Base-by-base conservation (phyloP, 1,140 invertebrate genomes). In the Heterodera carotae region DNA sequence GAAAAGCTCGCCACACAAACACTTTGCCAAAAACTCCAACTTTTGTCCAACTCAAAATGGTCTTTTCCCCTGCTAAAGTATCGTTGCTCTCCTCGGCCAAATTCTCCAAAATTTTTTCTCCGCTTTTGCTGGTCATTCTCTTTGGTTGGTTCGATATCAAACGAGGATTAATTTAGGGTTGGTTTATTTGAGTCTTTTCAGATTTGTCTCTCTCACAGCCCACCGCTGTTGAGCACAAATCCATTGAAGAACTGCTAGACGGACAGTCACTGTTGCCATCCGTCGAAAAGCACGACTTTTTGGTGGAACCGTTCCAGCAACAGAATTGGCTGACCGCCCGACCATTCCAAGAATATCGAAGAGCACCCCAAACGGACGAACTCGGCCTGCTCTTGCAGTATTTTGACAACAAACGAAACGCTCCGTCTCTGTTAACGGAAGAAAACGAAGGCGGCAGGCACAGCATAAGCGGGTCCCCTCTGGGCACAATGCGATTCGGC, bases 401-500 rank as follows among this genome's bases (percentile, higher is more conserved):
- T 33, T 64, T 81, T 68, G 80, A 83, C 43, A 74, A 36, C 29
- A 81, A 81, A 66, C 77, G 80, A 15, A 80, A 70, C 31, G 71
- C 78, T 25, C 69, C 75, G 72, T 27, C 36, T 8, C 7, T 78
- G 56, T 36, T 59, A 27, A 36, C 27, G 22, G 69, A 76, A n/a
- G 64, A 77, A n/a, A 29, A 67, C 29, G 69, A 48, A 73, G 33
- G 59, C 56, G 33, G 75, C 36, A 12, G 75, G 22, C 48, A 56
- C 12, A 22, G 48, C 48, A 56, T 15, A 15, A 56, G 34, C 34
- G 68, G 69, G 29, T 76, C 76, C 29, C 81, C 85, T 27, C 68
- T 86, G 12, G 84, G 84, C 29, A 86, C 85, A 15, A 85, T 85
- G 84, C 80, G 84, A 43, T 85, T 85, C 66, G 84, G 84, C n/a